Conservation (phyloP, 2,797 vertebrate species). For the Gila robusta region DNA sequence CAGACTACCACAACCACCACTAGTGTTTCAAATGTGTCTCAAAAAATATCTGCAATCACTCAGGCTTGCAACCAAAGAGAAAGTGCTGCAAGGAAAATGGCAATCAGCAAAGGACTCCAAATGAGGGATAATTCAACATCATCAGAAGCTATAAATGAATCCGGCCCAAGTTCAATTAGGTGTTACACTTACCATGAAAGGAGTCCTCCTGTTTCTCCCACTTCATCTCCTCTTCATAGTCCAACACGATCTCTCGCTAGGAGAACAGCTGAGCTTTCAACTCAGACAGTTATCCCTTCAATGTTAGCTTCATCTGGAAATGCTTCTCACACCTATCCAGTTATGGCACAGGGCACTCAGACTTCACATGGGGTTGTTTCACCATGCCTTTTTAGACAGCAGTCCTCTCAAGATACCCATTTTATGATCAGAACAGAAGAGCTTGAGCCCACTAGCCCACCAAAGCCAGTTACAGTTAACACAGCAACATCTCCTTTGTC, state of each 20-base stretch:
- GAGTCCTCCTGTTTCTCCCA: slow-evolving; percentile 92
- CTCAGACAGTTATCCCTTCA: slow-evolving; percentile 86
- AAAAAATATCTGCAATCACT: slow-evolving; percentile 86
- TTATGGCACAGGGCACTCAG: slow-evolving; percentile 92
- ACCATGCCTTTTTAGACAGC: slow-evolving; percentile 86
- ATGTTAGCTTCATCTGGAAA: slow-evolving; percentile 71
- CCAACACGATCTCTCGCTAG: slow-evolving; percentile 82
- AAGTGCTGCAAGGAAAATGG: slow-evolving; percentile 76
- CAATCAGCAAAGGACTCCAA: slow-evolving; percentile 76
- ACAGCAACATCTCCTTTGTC: slow-evolving; percentile 89
- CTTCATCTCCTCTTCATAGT: slow-evolving; percentile 88
- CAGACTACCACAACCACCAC: slow-evolving; percentile 75
- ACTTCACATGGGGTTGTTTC: slow-evolving; percentile 84
- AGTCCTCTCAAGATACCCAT: slow-evolving; percentile 89
- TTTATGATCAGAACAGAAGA: slow-evolving; percentile 84
- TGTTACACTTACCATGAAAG: slow-evolving; percentile 86
- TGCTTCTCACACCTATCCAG: slow-evolving; percentile 78
- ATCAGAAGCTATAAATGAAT: slow-evolving; percentile 75
- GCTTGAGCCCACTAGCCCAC: slow-evolving; percentile 85
- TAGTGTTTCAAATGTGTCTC: slow-evolving; percentile 79
- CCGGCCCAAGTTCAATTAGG: slow-evolving; percentile 78
- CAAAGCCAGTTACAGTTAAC: slow-evolving; percentile 85
- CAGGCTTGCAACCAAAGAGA: slow-evolving; percentile 85
- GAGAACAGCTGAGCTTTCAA: slow-evolving; percentile 92
- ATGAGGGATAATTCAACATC: slow-evolving; percentile 77